phyloP scores from a whole-genome alignment of 2,888 invertebrate genomes.

The Himalopsyche anomala region DNA sequence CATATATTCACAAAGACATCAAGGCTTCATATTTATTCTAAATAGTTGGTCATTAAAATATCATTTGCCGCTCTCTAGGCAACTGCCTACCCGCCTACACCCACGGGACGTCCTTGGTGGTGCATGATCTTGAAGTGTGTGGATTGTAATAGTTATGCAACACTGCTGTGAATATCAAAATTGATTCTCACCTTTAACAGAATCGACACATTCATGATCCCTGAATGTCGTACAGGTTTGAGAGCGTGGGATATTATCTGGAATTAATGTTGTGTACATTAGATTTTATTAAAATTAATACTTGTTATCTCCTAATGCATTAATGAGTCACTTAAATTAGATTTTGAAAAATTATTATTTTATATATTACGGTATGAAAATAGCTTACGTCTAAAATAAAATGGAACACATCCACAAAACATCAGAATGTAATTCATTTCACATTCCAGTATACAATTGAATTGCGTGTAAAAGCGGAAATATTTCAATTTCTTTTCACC shows the following conservation, averaged over 20 bases:
- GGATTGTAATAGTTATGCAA: too few relatives aligned
- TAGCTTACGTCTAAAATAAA: conserved; percentile 74
- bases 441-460: conserved; percentile 77
- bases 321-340: too few relatives aligned
- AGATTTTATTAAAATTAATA: too few relatives aligned
- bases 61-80: too few relatives aligned
- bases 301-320: too few relatives aligned
- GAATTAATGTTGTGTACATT: neutral
- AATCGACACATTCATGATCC: conserved; percentile 42
- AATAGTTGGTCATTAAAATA: too few relatives aligned
- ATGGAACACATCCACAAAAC: conserved; percentile 74
- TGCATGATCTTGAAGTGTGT: too few relatives aligned
- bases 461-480: conserved; percentile 75
- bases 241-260: conserved; percentile 47
- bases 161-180: neutral
- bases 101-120: too few relatives aligned
- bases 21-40: too few relatives aligned
- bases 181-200: conserved; percentile 42
- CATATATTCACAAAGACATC: too few relatives aligned
- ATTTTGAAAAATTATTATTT: too few relatives aligned
- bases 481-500: conserved; percentile 72
- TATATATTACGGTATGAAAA: neutral
- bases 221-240: conserved; percentile 31
- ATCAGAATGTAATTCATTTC: conserved; percentile 73
- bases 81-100: too few relatives aligned